Base-by-base conservation (phyloP, 2,888 invertebrate species). In the Stomorhina lunata region DNA sequence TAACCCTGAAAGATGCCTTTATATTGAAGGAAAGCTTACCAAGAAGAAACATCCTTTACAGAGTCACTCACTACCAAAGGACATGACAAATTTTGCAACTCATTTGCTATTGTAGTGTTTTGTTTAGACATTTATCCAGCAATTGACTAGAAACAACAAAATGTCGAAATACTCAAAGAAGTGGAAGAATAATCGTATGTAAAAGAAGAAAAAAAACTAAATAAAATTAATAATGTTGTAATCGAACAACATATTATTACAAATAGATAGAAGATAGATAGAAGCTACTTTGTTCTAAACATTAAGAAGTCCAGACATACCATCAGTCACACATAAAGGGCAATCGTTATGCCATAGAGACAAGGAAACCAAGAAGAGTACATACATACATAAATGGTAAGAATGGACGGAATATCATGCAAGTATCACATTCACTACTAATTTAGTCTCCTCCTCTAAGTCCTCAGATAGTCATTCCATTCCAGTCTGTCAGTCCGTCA, bases 141-240 rank as follows among this genome's bases (percentile, higher is more conserved):
- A 80, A 80, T 80, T 73, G 72, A 61, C n/a, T 66, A 80, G 59
- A 66, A 59, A 66, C 72, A 72, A 59, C 72, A 72, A 66, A 10
- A 66, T 69, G 15, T 34, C 34, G 25, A 40, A 61, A 50, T 22
- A 45, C 7, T 32, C 10, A 50, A 37, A 73, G 32, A 10, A 12
- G n/a, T n/a, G n/a, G n/a, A n/a, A n/a, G n/a, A n/a, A n/a, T n/a
- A n/a, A n/a, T n/a, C n/a, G n/a, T n/a, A n/a, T n/a, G n/a, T n/a
- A 34, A 9, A 43, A 4, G 4, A 45, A 27, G 45, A 22, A 59
- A 25, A 32, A 66, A 15, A 32, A 66, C 10, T 27, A 45, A 76
- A 57, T 57, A 10, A 71, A 79, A 80, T 80, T 80, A 80, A 73
- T 73, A 80, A 80, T 66, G 72, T 80, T 80, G 79, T 73, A 73